These are phyloP conservation scores for Metellina segmentata DNA, from an alignment of 2,888 invertebrate species.

Conservation along the genomic window DNA sequence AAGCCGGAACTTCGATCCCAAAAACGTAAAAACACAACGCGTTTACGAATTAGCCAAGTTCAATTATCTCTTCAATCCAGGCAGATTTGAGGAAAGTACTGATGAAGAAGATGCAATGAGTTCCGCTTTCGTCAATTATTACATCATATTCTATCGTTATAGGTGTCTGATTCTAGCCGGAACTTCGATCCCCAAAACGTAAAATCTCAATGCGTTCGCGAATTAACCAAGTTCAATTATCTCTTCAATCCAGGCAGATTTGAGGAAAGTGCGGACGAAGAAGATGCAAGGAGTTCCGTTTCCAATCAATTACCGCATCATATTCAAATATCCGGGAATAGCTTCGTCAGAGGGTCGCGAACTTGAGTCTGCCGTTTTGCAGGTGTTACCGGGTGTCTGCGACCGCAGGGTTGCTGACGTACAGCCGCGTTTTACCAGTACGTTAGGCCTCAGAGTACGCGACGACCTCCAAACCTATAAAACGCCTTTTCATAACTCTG, in stretches of 20 bases:
- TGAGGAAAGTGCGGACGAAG: not conserved
- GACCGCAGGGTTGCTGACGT: not conserved
- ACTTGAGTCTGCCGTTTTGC: slow-evolving; percentile 12
- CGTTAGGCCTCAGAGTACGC: slow-evolving; percentile 58
- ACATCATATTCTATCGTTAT: too few species aligned
- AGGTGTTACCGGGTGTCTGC: slow-evolving; percentile 22
- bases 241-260: not conserved
- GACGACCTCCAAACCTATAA: slow-evolving; percentile 67
- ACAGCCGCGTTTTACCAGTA: not conserved
- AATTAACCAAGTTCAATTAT: too few species aligned
- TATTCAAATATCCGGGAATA: not conserved
- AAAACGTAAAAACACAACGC: too few species aligned
- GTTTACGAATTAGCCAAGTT: too few species aligned
- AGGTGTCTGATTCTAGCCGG: too few species aligned
- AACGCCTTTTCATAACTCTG: slow-evolving; percentile 3
- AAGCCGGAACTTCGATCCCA: too few species aligned
- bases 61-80: too few species aligned
- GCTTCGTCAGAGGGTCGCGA: slow-evolving; percentile 32
- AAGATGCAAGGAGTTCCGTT: not conserved
- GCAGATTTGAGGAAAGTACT: too few species aligned
- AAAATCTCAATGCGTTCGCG: too few species aligned
- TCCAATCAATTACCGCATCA: not conserved
- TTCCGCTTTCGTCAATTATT: too few species aligned
- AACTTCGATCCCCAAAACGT: too few species aligned
- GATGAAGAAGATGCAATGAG: too few species aligned